Conservation (phyloP, 2,113 vertebrate species). For the Oncorhynchus tshawytscha region DNA sequence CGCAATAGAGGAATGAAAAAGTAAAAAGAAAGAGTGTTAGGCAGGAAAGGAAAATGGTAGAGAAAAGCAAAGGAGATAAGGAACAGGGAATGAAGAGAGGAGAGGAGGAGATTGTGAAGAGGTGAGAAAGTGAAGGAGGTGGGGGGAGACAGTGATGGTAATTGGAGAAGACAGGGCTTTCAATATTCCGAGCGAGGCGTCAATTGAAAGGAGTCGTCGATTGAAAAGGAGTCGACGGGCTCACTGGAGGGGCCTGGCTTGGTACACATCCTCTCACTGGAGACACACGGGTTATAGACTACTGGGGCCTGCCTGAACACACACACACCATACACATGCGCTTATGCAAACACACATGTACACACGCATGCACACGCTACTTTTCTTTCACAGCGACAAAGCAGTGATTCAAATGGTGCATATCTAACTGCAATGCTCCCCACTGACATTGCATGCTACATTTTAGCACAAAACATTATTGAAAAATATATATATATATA, state of each 20-base stretch:
- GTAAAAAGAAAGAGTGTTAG: neutral
- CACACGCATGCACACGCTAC: slow-evolving; percentile 4
- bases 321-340: neutral
- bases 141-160: neutral
- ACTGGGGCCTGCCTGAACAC: neutral
- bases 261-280: neutral
- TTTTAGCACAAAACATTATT: no score
- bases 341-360: no score
- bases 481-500: no score
- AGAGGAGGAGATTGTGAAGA: neutral
- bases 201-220: neutral
- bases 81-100: neutral
- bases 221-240: neutral
- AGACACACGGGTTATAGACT: no score
- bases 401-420: neutral
- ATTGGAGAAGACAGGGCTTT: slow-evolving; percentile 21
- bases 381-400: neutral
- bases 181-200: slow-evolving; percentile 5
- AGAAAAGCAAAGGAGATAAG: no score
- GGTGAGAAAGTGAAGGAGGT: neutral
- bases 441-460: no score
- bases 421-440: neutral
- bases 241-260: neutral
- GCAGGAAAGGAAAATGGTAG: neutral
- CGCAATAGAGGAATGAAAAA: neutral